These are phyloP conservation scores for Nebria brevicollis DNA, from an alignment of 2,888 invertebrate genomes.

Conservation along the genomic window DNA sequence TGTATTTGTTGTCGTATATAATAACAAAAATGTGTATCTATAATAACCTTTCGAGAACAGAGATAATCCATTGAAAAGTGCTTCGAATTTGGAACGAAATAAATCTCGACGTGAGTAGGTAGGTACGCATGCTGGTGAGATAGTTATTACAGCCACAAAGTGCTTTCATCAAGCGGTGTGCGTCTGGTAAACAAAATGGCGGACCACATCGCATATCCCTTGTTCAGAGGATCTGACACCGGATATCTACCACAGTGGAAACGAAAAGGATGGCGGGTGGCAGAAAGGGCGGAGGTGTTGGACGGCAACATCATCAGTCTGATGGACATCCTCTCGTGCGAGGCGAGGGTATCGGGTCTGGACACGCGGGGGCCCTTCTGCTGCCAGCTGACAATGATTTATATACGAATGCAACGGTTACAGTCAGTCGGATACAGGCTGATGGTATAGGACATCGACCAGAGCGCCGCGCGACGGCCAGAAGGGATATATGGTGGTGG, in stretches of 20 bases:
- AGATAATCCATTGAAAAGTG: background rate
- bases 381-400: conserved; percentile 46
- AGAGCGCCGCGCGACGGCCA: background rate
- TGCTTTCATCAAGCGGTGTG: background rate
- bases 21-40: too few species aligned
- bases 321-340: conserved; percentile 31
- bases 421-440: conserved; percentile 38
- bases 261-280: background rate
- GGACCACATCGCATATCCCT: conserved; percentile 4
- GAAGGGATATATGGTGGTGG: conserved; percentile 39
- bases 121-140: background rate
- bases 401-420: conserved; percentile 47
- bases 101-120: background rate
- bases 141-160: conserved; percentile 5
- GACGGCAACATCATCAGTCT: conserved; percentile 39
- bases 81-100: background rate
- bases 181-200: conserved; percentile 13
- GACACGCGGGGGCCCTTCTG: conserved; percentile 16
- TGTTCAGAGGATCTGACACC: conserved; percentile 11
- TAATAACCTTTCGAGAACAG: background rate
- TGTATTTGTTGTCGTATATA: too few species aligned
- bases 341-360: conserved; percentile 18
- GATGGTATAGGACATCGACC: conserved; percentile 41
- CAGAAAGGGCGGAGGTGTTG: conserved; percentile 21
- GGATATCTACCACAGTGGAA: background rate